Evolutionary conservation across 1,140 invertebrate genomes (phyloP).

Genomic region (Polypedilum vanderplanki): DNA sequence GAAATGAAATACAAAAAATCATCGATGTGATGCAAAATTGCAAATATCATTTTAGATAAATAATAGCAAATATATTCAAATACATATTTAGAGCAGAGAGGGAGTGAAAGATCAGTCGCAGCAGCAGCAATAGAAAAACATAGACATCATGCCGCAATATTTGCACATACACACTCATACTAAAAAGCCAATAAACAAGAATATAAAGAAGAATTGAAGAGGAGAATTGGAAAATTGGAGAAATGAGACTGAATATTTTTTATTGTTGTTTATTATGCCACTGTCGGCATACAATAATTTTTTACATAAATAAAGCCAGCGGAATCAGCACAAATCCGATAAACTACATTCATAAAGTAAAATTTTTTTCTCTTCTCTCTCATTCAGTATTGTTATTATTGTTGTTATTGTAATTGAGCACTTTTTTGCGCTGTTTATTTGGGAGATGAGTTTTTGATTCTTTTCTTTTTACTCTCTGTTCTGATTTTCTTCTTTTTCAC

Average conservation of each 20-base stretch:
- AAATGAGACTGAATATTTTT: neutral
- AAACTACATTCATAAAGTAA: constrained; percentile 25
- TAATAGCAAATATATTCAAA: neutral
- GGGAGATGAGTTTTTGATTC: neutral
- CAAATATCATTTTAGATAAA: neutral
- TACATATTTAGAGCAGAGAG: neutral
- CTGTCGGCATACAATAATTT: neutral
- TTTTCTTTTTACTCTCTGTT: neutral
- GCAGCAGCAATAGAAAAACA: neutral
- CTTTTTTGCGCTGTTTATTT: constrained; percentile 1
- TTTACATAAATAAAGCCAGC: neutral
- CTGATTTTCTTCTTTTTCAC: constrained; percentile 14
- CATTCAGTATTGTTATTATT: neutral
- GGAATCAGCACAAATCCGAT: constrained; percentile 26
- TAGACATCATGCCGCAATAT: neutral
- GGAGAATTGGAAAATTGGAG: neutral
- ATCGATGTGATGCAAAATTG: neutral
- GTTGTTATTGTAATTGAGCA: neutral
- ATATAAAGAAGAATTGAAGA: neutral
- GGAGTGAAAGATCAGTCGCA: no score
- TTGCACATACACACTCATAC: neutral
- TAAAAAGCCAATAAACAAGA: neutral
- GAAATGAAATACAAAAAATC: neutral
- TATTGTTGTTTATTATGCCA: neutral
- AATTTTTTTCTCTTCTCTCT: constrained; percentile 7